Conservation (phyloP, 2,113 vertebrate species). For the Anarhynchus alexandrinus region DNA sequence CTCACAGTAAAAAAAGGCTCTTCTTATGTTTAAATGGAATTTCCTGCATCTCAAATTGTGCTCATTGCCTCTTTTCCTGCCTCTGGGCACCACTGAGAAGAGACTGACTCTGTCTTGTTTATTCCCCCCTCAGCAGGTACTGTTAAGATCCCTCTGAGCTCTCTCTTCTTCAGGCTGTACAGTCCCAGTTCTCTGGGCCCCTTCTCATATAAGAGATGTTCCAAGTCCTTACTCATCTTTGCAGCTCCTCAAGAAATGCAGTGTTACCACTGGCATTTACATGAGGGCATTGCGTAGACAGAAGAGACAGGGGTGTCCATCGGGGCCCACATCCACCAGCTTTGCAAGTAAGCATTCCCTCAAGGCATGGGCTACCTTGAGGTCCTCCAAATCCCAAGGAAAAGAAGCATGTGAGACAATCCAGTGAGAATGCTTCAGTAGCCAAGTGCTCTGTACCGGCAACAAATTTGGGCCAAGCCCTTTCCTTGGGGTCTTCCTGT, state of each 20-base stretch:
- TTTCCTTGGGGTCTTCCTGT: neutral
- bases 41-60: neutral
- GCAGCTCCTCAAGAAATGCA: neutral
- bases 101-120: neutral
- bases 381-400: neutral
- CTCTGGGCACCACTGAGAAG: neutral
- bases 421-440: neutral
- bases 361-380: neutral
- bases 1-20: neutral
- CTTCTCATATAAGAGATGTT: neutral
- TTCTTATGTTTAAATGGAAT: neutral
- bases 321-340: neutral
- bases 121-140: neutral
- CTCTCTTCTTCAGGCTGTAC: neutral
- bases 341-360: neutral
- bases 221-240: neutral
- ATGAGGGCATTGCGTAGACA: fast-evolving
- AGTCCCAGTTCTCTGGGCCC: neutral
- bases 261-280: neutral
- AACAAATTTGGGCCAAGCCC: neutral
- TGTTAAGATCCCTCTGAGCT: neutral
- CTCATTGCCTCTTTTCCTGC: neutral
- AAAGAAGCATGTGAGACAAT: neutral
- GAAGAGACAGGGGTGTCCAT: neutral
- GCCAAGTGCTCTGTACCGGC: neutral